These are phyloP conservation scores for Caenorhabditis becei DNA, from an alignment of 2,888 invertebrate genomes.

Conservation along the genomic window DNA sequence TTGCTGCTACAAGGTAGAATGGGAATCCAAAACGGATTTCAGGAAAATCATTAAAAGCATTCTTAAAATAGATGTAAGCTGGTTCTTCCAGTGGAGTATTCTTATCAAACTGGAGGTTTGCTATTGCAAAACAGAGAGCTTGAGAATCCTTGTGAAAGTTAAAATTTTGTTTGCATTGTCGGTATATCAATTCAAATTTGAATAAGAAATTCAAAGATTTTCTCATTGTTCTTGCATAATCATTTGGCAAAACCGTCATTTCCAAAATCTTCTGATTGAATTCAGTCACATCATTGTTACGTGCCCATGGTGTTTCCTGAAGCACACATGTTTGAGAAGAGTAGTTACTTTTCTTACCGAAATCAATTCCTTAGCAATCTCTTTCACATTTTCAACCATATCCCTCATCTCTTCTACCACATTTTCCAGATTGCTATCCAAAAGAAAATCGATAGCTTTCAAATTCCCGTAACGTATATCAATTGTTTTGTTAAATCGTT, in stretches of 20 bases:
- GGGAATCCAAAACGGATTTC: background rate
- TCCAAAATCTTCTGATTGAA: no score
- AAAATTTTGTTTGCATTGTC: background rate
- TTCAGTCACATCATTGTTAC: background rate
- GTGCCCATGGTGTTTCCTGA: conserved; percentile 30
- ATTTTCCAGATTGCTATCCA: background rate
- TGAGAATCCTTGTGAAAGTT: background rate
- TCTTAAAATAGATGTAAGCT: background rate
- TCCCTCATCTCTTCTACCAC: background rate
- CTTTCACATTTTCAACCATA: background rate
- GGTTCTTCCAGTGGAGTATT: background rate
- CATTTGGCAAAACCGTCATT: background rate
- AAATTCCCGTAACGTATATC: no score
- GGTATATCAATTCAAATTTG: background rate
- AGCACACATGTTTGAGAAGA: background rate
- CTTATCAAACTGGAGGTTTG: no score
- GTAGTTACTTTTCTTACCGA: no score
- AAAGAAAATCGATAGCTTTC: no score
- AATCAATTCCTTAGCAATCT: background rate
- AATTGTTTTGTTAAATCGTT: no score
- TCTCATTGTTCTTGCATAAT: background rate
- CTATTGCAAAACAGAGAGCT: no score
- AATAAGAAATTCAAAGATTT: background rate
- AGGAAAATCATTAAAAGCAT: background rate
- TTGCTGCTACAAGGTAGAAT: background rate